phyloP scores from a whole-genome alignment of 2,113 vertebrate species.

The Spilogale gracilis region DNA sequence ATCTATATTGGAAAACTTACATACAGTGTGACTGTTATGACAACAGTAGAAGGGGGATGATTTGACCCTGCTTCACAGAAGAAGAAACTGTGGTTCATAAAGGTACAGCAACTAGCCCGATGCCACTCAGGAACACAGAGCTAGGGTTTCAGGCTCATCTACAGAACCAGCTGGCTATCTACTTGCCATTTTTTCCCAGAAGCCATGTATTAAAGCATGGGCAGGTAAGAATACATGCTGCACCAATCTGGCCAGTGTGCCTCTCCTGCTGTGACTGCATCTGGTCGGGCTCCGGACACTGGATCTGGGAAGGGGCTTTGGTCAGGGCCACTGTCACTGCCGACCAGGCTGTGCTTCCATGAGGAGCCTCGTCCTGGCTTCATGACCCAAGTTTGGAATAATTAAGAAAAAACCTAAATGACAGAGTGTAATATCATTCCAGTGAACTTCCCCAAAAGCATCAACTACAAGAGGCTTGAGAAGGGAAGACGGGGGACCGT shows the following conservation, averaged over 20 bases:
- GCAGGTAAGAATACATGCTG: fast-evolving
- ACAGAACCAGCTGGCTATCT: not conserved
- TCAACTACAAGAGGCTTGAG: not conserved
- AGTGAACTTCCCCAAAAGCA: not conserved
- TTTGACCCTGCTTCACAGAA: not conserved
- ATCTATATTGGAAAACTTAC: not conserved
- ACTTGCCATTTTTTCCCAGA: not conserved
- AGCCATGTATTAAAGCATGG: not conserved
- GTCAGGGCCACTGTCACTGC: not conserved
- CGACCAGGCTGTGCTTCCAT: not conserved
- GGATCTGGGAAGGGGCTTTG: not conserved
- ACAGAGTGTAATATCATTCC: not conserved
- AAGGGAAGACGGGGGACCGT: not conserved
- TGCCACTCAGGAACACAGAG: not conserved
- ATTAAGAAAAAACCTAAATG: slow-evolving; percentile 31
- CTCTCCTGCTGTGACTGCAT: not conserved
- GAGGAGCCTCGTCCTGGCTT: not conserved
- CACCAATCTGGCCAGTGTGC: not conserved
- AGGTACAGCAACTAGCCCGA: not conserved
- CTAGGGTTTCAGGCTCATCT: not conserved
- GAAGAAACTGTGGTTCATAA: not conserved
- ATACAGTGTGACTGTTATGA: not conserved
- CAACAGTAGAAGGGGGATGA: not conserved
- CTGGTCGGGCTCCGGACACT: not conserved
- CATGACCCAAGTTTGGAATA: not conserved